Evolutionary conservation across 2,113 vertebrate species (phyloP).

Genomic region (Pseudolaguvia tuberculata): DNA sequence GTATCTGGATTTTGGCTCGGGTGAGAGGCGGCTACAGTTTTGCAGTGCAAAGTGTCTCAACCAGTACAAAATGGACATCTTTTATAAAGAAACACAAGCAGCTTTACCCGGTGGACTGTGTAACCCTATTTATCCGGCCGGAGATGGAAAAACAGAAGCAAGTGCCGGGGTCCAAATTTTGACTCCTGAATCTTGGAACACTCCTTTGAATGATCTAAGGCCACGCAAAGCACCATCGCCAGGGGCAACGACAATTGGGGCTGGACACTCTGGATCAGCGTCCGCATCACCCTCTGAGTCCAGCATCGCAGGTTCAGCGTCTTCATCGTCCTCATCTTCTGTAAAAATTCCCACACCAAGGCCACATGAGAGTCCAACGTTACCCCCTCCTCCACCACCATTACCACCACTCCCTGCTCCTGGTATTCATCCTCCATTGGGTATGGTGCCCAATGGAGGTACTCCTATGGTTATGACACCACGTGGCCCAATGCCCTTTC

Average conservation of each 20-base stretch:
- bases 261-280: constrained; percentile 80
- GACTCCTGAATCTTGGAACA: constrained; percentile 98
- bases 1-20: constrained; percentile 98
- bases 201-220: constrained; percentile 85
- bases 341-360: constrained; percentile 93
- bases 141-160: constrained; percentile 87
- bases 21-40: constrained; percentile 97
- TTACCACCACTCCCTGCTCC: constrained; percentile 71
- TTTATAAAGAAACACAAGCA: constrained; percentile 99
- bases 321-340: constrained; percentile 79
- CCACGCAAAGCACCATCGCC: constrained; percentile 87
- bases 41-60: constrained; percentile 99
- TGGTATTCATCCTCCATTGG: constrained; percentile 84
- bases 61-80: constrained; percentile 99
- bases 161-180: constrained; percentile 89
- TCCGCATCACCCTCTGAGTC: constrained; percentile 84
- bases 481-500: constrained; percentile 90
- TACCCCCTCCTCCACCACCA: constrained; percentile 79
- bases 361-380: constrained; percentile 83
- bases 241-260: constrained; percentile 70
- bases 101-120: constrained; percentile 92
- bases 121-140: constrained; percentile 79
- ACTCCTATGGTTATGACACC: constrained; percentile 98
- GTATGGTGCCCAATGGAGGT: constrained; percentile 81
- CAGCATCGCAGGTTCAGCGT: constrained; percentile 80